A percentile compares a stretch with the other conserved stretches of the same genome.
phyloP scores from a whole-genome alignment of 1,140 invertebrate species.

The Wasmannia auropunctata region DNA sequence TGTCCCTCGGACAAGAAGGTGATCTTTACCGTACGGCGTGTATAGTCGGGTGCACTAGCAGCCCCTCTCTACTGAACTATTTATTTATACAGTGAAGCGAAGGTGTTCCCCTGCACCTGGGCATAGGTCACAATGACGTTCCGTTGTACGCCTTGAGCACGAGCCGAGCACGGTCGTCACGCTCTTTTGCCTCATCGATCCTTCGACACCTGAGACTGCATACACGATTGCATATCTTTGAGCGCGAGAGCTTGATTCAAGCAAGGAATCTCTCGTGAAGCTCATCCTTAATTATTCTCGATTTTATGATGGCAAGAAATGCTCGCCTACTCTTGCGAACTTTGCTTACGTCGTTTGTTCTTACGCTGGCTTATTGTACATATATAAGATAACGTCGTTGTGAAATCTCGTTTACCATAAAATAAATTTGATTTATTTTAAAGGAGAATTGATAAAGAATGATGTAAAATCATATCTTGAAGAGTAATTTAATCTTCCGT shows the following conservation, averaged over 20 bases:
- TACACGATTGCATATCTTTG: neutral
- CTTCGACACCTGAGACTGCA: slow-evolving; percentile 48
- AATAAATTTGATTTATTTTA: neutral
- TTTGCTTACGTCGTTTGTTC: neutral
- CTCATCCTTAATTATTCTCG: neutral
- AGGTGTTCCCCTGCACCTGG: slow-evolving; percentile 59
- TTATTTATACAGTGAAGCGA: slow-evolving; percentile 59
- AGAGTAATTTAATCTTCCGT: slow-evolving; percentile 1
- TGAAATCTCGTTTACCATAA: neutral
- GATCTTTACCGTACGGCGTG: slow-evolving; percentile 73
- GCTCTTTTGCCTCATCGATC: slow-evolving; percentile 69
- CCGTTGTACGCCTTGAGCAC: slow-evolving; percentile 65
- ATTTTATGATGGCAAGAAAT: neutral
- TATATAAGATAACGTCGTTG: neutral
- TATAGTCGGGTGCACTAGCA: neutral
- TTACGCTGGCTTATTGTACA: no score
- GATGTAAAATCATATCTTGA: neutral
- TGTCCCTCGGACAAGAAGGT: slow-evolving; percentile 65
- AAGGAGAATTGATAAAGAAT: neutral
- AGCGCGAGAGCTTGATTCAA: neutral
- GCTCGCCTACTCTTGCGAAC: neutral
- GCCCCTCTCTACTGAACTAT: slow-evolving; percentile 33
- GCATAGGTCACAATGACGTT: slow-evolving; percentile 54
- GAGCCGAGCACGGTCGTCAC: slow-evolving; percentile 46
- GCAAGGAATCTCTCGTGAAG: neutral